Conservation (phyloP, 2,113 vertebrate species). For the Stomatorhinus ivindoensis region DNA sequence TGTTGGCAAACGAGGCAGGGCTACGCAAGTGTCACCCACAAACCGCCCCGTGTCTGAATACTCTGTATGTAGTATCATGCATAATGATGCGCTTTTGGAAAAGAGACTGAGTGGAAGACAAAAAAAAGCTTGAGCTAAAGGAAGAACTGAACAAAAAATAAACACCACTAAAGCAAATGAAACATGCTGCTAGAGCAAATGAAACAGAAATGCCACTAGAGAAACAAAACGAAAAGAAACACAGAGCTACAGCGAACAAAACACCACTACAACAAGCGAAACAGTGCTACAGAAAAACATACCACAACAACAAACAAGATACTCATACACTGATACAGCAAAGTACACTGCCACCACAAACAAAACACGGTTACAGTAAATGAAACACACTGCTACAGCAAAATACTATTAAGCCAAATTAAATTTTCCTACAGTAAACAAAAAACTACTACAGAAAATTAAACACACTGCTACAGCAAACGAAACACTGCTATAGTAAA, state of each 20-base stretch:
- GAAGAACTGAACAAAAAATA: neutral
- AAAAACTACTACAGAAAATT: neutral
- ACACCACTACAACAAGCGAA: neutral
- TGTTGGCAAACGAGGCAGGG: neutral
- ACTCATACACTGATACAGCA: neutral
- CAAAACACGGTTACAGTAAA: neutral
- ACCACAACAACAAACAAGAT: neutral
- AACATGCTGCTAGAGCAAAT: neutral
- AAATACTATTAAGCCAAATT: neutral
- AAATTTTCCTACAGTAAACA: neutral
- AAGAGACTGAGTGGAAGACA: neutral
- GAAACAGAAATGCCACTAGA: neutral
- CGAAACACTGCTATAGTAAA: neutral
- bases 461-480: neutral
- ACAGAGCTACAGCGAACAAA: neutral
- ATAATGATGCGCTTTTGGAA: neutral
- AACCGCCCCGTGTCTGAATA: neutral
- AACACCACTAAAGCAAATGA: neutral
- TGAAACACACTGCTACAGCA: neutral
- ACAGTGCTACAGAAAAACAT: neutral
- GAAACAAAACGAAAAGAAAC: neutral
- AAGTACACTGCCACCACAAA: neutral
- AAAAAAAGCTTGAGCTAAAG: neutral
- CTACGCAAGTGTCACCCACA: neutral
- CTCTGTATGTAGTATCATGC: neutral